Base-by-base conservation (phyloP, 2,113 vertebrate species). In the Oceanodroma tethys region DNA sequence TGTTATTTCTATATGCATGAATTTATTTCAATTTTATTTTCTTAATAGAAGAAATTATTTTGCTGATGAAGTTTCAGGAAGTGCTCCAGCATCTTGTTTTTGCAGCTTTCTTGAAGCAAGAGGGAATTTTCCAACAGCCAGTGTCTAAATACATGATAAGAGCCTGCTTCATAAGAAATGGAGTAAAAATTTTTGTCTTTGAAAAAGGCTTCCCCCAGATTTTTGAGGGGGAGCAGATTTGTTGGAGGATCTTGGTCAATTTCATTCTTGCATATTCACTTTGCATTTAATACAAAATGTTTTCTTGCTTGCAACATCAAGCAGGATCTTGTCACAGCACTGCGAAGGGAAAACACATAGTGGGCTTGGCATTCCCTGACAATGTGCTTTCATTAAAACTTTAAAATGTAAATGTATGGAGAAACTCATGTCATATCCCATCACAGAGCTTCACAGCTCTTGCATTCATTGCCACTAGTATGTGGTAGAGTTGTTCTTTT, bases 371-470 rank as follows among this genome's bases (percentile, higher is more conserved):
- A 93, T 92, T 88, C 59, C 52, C 79, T 96, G 95, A 96, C 89
- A 95, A 96, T 81, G 67, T 92, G 73, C 95, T 93, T 96, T 95
- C 85, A 94, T 96, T 97, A 96, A 81, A 93, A 91, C 72, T 95
- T 96, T 95, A 93, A 97, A 97, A 97, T 95, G 83, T 81, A 97
- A 96, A 97, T 96, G 55, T 93, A 94, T 90, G 86, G 87, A 88
- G 87, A 96, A 97, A 55, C 3, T 17, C 47, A 34, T 95, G 96
- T 97, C 97, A 76, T 92, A 56, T 47, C 40, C 66, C 73, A 87
- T 94, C 83, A 59, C 26, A 80, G 68, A 71, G n/a, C 68, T 96
- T 92, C 92, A 76, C 81, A 95, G 87, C 70, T 81, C 94, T 70
- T 94, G 88, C 47, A 6, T 91, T 97, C 52, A 26, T 88, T 95